Evolutionary conservation across 2,888 invertebrate genomes (phyloP).

Genomic region (Lamellibrachia columna): DNA sequence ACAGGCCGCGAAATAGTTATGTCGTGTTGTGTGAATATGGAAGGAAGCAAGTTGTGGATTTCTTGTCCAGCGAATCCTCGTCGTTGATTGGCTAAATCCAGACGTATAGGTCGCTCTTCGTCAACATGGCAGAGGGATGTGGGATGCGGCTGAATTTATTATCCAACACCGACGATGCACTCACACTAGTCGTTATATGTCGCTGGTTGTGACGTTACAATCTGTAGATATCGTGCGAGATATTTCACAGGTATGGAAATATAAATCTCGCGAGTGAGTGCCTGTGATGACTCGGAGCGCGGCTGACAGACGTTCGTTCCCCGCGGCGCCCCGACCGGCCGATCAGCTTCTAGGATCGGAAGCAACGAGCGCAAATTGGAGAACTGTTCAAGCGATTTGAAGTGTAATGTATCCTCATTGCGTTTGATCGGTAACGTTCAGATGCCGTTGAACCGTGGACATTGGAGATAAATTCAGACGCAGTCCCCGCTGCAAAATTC

Average conservation of each 20-base stretch:
- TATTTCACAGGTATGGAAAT: constrained; percentile 9
- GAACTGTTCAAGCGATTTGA: not conserved
- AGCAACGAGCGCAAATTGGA: not conserved
- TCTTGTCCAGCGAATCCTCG: not conserved
- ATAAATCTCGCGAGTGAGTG: not conserved
- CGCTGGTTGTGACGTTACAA: constrained; percentile 12
- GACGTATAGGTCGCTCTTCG: not conserved
- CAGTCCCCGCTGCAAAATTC: not conserved
- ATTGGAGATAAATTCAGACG: not conserved
- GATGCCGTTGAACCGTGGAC: not conserved
- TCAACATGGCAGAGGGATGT: constrained; percentile 9
- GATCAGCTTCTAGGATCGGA: not conserved
- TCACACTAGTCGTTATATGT: constrained; percentile 10
- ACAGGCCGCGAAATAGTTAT: constrained; percentile 7
- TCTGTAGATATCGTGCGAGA: constrained; percentile 9
- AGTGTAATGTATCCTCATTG: not conserved
- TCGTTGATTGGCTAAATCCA: not conserved
- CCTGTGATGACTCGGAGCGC: not conserved
- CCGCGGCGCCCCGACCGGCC: not conserved
- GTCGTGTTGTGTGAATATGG: constrained; percentile 6
- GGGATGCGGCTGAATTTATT: constrained; percentile 16
- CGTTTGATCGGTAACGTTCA: not conserved
- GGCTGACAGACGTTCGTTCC: constrained; percentile 11
- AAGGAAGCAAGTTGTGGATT: constrained; percentile 11
- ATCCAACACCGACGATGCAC: constrained; percentile 11